Base-by-base conservation (phyloP, 30 jellyfish, hydroid and myxozoan genomes). In the Sanderia malayensis region DNA sequence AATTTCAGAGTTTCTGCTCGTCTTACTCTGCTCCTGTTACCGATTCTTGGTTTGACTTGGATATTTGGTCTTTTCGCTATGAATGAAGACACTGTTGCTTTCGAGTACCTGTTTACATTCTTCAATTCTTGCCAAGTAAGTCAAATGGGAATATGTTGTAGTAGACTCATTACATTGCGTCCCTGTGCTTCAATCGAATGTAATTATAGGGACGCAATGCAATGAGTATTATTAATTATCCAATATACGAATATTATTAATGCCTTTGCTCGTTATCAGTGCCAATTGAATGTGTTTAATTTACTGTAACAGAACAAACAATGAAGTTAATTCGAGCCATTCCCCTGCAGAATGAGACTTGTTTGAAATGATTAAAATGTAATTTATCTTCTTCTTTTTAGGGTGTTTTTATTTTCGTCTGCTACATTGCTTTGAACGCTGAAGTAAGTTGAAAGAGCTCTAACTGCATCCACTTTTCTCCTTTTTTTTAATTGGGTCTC, bases 41-140 rank as follows among this genome's bases (percentile, higher is more conserved):
- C 95, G 1, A 65, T 83, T 67, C 88, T 83, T 49, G 95, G 95
- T 37, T 72, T 83, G 31, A 83, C 95, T 8, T 83, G 95, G 95
- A 30, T 73, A 20, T 64, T 83, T 83, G 95, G 95, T 24, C 46
- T 83, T 25, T 73, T 83, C 17, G 33, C 82, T 0, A 67, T 83
- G 74, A 83, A 63, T 55, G 80, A 83, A 44, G 47, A 74, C 34
- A 63, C 82, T 2, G n/a, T 73, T 31, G 88, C 62, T 2, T 73
- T 73, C 28, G 85, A 83, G 44, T 83, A 83, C 46, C 32, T 83
- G 20, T 83, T 83, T 80, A 83, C 95, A 17, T 61, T 83, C 21
- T 55, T 83, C 80, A 83, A 74, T 65, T 83, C 88, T 4, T 30
- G 70, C 15, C 95, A 83, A 82, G 95, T 83, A 44, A 41, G 85